These are phyloP conservation scores for Aspiorhynchus laticeps DNA, from an alignment of 2,113 vertebrate species.

Conservation along the genomic window DNA sequence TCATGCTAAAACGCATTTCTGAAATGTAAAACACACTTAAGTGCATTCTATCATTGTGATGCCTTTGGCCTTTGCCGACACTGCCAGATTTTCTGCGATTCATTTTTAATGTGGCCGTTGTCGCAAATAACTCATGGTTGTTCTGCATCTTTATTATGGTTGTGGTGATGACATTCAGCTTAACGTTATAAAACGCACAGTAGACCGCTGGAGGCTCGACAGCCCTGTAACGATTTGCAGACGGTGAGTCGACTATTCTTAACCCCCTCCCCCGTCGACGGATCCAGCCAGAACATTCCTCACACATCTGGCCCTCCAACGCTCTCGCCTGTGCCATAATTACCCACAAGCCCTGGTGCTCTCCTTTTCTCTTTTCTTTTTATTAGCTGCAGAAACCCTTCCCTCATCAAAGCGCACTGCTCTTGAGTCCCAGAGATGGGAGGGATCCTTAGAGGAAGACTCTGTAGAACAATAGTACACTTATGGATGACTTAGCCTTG, in stretches of 20 bases:
- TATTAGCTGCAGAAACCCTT: conserved; percentile 62
- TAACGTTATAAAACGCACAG: conserved; percentile 71
- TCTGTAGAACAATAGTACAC: conserved; percentile 24
- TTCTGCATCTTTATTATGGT: conserved; percentile 1
- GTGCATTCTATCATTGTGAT: not conserved
- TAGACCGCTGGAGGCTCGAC: conserved; percentile 70
- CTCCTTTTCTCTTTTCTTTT: conserved; percentile 76
- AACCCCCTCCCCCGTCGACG: conserved; percentile 58
- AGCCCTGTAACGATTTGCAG: conserved; percentile 77
- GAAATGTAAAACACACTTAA: conserved; percentile 9
- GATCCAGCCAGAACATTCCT: conserved; percentile 79
- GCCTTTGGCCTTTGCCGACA: not conserved
- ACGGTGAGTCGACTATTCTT: conserved; percentile 68
- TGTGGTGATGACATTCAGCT: conserved; percentile 53
- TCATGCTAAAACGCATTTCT: not conserved
- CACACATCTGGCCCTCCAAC: conserved; percentile 77
- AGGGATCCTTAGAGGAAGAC: conserved; percentile 62
- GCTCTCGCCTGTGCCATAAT: conserved; percentile 68
- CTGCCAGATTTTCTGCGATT: not conserved
- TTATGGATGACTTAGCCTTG: conserved; percentile 32
- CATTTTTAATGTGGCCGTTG: conserved; percentile 5
- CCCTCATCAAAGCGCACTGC: conserved; percentile 63
- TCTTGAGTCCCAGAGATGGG: conserved; percentile 67
- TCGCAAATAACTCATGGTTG: conserved; percentile 20
- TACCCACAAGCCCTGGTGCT: conserved; percentile 75